These are phyloP conservation scores for Sorex araneus DNA, from an alignment of 2,113 vertebrate species.

Conservation along the genomic window DNA sequence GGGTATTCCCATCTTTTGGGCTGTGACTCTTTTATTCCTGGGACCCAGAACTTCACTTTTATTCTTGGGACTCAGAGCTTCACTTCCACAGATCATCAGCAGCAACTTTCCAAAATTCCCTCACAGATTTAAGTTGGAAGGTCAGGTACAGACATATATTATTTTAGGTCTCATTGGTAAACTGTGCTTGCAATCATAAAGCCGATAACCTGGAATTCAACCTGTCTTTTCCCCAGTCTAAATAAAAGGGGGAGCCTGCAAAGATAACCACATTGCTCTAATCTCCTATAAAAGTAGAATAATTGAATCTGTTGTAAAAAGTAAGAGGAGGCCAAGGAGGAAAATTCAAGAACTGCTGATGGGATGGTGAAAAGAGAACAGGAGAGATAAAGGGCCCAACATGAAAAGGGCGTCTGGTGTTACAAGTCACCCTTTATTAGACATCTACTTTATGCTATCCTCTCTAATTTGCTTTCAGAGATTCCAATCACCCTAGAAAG, in stretches of 20 bases:
- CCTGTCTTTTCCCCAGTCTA: not conserved
- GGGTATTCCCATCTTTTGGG: not conserved
- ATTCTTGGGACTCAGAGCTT: not conserved
- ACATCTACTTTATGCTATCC: too few species aligned
- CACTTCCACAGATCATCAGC: not conserved
- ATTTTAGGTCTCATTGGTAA: not conserved
- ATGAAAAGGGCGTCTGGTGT: not conserved
- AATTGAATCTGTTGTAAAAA: conserved; percentile 2
- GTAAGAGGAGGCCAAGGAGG: not conserved
- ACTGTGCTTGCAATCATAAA: not conserved
- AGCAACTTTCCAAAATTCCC: not conserved
- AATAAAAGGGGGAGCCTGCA: not conserved
- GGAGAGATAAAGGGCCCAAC: not conserved
- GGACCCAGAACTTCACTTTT: too few species aligned
- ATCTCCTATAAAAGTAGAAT: not conserved
- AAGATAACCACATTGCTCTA: not conserved
- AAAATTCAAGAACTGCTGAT: not conserved
- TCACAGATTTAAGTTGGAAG: not conserved
- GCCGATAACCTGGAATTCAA: not conserved
- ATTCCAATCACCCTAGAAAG: too few species aligned
- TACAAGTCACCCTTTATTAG: not conserved
- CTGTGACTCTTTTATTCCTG: not conserved
- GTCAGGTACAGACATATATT: not conserved
- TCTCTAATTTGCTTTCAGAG: not conserved
- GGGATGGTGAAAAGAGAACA: not conserved